These are phyloP conservation scores for Neopipo cinnamomea DNA, from an alignment of 2,113 vertebrate species.

Conservation along the genomic window DNA sequence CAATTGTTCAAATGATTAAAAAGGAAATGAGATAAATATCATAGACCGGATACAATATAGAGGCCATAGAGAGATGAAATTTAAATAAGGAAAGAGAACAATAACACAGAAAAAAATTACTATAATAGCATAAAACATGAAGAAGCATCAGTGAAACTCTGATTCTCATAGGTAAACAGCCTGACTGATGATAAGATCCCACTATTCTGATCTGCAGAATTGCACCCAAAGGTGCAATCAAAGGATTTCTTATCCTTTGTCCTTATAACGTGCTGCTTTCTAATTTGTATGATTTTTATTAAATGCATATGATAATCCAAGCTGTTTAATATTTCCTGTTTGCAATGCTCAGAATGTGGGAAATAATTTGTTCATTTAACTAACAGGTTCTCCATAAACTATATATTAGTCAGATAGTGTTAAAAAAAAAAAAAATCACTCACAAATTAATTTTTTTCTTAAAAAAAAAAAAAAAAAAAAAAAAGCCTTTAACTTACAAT, in stretches of 20 bases:
- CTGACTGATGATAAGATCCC: background rate
- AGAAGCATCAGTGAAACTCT: background rate
- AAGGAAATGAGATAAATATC: background rate
- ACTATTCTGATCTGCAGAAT: background rate
- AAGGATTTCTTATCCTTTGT: background rate
- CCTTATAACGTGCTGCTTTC: background rate
- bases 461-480: background rate
- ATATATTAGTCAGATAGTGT: background rate
- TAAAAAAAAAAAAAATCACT: background rate
- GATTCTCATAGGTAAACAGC: background rate
- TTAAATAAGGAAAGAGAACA: background rate
- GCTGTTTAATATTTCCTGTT: background rate
- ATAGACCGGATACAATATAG: background rate
- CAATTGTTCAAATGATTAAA: slow-evolving; percentile 12
- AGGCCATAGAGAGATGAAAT: background rate
- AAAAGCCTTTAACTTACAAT: background rate
- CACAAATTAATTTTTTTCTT: background rate
- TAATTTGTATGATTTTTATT: background rate
- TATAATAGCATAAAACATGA: background rate
- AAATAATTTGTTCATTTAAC: background rate
- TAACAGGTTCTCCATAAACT: background rate
- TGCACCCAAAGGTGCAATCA: background rate
- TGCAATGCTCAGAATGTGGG: background rate
- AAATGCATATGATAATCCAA: background rate
- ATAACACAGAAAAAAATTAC: background rate